Conservation (phyloP, 2,888 invertebrate genomes). For the Ochropleura plecta region DNA sequence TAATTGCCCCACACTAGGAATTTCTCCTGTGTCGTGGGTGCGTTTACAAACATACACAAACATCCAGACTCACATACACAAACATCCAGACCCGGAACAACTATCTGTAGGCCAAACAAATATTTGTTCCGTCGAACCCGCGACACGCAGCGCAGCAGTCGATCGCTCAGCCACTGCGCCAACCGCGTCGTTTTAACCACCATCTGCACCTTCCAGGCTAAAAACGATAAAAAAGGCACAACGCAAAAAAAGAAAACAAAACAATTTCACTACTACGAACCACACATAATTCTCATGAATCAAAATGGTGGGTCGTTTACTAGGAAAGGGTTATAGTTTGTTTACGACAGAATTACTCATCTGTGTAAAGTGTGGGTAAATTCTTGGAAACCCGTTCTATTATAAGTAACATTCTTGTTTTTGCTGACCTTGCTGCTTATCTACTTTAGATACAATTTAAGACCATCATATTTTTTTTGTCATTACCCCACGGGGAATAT, state of each 20-base stretch:
- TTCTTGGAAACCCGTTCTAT: background rate
- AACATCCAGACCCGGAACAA: too few species aligned
- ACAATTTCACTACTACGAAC: background rate
- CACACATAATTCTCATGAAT: background rate
- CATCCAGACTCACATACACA: too few species aligned
- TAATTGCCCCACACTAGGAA: too few species aligned
- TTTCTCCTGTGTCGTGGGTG: too few species aligned
- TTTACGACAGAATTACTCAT: conserved; percentile 17
- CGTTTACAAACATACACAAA: too few species aligned
- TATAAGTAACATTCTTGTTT: background rate
- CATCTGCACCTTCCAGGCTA: background rate
- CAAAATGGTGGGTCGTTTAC: background rate
- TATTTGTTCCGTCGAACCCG: too few species aligned
- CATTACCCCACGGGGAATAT: too few species aligned
- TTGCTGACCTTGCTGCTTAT: background rate
- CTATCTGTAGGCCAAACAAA: too few species aligned
- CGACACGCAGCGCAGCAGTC: too few species aligned
- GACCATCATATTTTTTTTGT: background rate
- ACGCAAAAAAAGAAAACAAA: background rate
- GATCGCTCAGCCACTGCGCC: too few species aligned
- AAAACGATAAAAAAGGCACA: background rate
- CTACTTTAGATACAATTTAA: background rate
- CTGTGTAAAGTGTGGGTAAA: background rate
- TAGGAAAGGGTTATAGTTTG: conserved; percentile 18
- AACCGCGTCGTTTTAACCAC: too few species aligned